phyloP scores from a whole-genome alignment of 2,888 invertebrate genomes.

The Polietes domitor region DNA sequence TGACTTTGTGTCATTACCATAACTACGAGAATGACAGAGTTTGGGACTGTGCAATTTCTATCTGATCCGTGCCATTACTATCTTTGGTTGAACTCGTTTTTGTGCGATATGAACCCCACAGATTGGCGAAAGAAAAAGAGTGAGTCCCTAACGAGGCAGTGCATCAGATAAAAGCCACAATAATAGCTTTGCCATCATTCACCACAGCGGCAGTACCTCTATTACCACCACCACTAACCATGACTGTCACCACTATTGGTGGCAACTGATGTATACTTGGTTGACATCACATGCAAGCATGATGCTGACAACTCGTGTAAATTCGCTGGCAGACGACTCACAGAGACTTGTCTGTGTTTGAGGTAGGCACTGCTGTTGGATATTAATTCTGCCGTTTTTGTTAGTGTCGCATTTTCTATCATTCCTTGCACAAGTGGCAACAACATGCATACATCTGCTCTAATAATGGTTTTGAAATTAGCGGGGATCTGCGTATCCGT shows the following conservation, averaged over 20 bases:
- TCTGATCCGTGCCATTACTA: neutral
- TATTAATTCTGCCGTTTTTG: neutral
- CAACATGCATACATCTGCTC: slow-evolving; percentile 38
- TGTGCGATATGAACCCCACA: neutral
- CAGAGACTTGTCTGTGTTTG: neutral
- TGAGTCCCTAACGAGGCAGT: slow-evolving; percentile 34
- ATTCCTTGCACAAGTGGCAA: slow-evolving; percentile 27
- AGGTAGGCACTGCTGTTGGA: neutral
- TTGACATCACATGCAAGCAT: slow-evolving; percentile 48
- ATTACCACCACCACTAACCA: slow-evolving; percentile 56
- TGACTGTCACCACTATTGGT: slow-evolving; percentile 53
- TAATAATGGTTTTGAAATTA: slow-evolving; percentile 68
- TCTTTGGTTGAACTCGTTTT: slow-evolving; percentile 1
- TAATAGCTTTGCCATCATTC: slow-evolving; percentile 60
- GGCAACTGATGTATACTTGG: slow-evolving; percentile 55
- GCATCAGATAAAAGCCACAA: slow-evolving; percentile 53
- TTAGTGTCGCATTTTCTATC: neutral
- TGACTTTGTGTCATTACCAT: slow-evolving; percentile 43
- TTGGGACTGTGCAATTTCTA: neutral
- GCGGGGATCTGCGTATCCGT: slow-evolving; percentile 60
- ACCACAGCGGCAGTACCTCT: slow-evolving; percentile 42
- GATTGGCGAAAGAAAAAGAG: neutral
- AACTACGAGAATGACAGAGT: neutral
- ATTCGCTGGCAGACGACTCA: too few species aligned
- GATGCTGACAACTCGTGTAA: slow-evolving; percentile 24